phyloP scores from a whole-genome alignment of 2,113 vertebrate species.

The Micronycteris hirsuta region DNA sequence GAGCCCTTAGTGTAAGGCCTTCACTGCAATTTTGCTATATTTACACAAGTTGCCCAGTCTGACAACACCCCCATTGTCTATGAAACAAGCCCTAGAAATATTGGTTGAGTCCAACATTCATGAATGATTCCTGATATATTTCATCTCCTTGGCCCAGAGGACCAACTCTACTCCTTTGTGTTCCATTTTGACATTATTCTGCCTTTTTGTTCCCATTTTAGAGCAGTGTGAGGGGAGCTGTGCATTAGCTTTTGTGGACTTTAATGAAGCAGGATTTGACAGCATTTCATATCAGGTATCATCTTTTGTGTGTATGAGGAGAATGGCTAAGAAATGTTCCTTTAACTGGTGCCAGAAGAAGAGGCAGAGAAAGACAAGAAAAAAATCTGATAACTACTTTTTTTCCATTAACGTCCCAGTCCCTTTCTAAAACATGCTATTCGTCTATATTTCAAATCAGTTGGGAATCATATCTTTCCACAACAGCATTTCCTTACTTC shows the following conservation, averaged over 20 bases:
- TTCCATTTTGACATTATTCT: conserved; percentile 70
- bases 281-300: conserved; percentile 73
- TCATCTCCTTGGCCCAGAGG: conserved; percentile 61
- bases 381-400: conserved; percentile 66
- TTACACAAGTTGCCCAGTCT: neutral
- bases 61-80: neutral
- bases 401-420: conserved; percentile 60
- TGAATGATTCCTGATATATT: conserved; percentile 40
- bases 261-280: conserved; percentile 75
- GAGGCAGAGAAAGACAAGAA: conserved; percentile 55
- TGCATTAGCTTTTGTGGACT: conserved; percentile 66
- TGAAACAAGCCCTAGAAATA: conserved; percentile 26
- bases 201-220: conserved; percentile 69
- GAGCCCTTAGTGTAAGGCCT: neutral
- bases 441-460: conserved; percentile 72
- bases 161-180: conserved; percentile 67
- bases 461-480: conserved; percentile 73
- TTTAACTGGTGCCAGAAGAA: conserved; percentile 68
- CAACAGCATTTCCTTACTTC: conserved; percentile 70
- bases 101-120: neutral
- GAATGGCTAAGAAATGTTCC: conserved; percentile 66
- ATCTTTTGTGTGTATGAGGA: conserved; percentile 65
- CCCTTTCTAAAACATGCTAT: conserved; percentile 67
- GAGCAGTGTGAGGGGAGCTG: conserved; percentile 51
- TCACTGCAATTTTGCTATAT: neutral